Evolutionary conservation across 2,113 vertebrate species (phyloP).

Genomic region (Chrysochloris asiatica): DNA sequence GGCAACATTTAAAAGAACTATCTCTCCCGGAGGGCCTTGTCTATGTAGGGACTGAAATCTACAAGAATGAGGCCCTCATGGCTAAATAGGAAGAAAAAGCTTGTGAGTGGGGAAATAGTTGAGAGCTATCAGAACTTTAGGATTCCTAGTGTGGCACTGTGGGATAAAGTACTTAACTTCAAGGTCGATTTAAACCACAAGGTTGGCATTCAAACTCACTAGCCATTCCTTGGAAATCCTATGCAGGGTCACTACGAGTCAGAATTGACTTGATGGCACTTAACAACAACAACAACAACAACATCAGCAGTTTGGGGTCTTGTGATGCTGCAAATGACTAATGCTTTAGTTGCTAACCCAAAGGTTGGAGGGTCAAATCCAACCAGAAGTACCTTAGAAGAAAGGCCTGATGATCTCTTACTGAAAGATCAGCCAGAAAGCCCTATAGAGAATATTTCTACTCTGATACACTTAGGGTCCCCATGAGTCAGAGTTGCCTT

Average conservation of each 20-base stretch:
- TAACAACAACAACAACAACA: too few relatives aligned
- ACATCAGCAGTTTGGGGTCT: too few relatives aligned
- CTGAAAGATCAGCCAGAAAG: neutral
- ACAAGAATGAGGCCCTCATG: neutral
- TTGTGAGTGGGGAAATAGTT: neutral
- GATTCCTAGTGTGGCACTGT: too few relatives aligned
- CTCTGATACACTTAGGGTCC: neutral
- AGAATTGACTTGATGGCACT: too few relatives aligned
- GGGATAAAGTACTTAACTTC: too few relatives aligned
- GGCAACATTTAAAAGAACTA: neutral
- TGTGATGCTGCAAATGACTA: neutral
- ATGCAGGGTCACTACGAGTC: too few relatives aligned
- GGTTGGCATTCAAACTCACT: too few relatives aligned
- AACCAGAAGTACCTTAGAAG: neutral
- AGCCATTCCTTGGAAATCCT: too few relatives aligned
- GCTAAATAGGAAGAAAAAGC: neutral
- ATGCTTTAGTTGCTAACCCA: neutral
- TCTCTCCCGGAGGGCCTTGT: neutral
- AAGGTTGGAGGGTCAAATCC: neutral
- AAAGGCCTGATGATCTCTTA: neutral
- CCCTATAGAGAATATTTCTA: neutral
- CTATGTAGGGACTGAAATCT: neutral
- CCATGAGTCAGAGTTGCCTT: neutral
- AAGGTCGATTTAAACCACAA: too few relatives aligned
- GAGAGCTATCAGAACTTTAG: neutral